A percentile compares a stretch with the other conserved stretches of the same genome.
These are phyloP conservation scores for Schizaphis graminum DNA, from an alignment of 2,888 invertebrate species.

Conservation along the genomic window DNA sequence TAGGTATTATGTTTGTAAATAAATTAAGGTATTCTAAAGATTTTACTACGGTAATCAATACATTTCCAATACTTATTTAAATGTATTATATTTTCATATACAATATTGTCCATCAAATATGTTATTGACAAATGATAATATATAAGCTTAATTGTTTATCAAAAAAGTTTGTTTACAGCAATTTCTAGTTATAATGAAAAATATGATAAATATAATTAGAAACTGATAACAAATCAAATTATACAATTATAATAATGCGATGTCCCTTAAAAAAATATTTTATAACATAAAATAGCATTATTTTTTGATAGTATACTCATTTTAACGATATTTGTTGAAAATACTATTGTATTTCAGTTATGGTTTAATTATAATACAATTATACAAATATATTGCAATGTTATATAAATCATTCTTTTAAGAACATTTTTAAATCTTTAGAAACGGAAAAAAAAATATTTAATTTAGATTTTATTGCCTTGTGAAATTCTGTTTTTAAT, in stretches of 20 bases:
- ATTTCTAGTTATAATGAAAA: not conserved
- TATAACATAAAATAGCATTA: not conserved
- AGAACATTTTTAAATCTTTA: not conserved
- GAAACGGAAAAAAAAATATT: not conserved
- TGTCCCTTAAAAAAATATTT: not conserved
- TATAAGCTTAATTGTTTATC: not conserved
- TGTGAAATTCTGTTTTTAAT: not conserved
- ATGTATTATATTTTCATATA: not conserved
- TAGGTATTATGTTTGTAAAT: not conserved
- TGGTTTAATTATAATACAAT: not conserved
- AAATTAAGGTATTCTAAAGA: not conserved
- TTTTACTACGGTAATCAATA: not conserved
- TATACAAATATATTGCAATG: not conserved
- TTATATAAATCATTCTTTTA: not conserved
- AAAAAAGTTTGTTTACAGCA: not conserved
- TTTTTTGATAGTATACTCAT: not conserved
- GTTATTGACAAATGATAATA: not conserved
- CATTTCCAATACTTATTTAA: not conserved
- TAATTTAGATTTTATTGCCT: not conserved
- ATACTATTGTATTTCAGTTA: not conserved
- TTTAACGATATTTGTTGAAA: not conserved
- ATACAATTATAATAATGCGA: not conserved
- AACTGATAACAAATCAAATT: not conserved
- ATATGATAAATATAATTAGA: not conserved
- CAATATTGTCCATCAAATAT: not conserved